Conservation (phyloP, 2,113 vertebrate genomes). For the Cnemophilus loriae region DNA sequence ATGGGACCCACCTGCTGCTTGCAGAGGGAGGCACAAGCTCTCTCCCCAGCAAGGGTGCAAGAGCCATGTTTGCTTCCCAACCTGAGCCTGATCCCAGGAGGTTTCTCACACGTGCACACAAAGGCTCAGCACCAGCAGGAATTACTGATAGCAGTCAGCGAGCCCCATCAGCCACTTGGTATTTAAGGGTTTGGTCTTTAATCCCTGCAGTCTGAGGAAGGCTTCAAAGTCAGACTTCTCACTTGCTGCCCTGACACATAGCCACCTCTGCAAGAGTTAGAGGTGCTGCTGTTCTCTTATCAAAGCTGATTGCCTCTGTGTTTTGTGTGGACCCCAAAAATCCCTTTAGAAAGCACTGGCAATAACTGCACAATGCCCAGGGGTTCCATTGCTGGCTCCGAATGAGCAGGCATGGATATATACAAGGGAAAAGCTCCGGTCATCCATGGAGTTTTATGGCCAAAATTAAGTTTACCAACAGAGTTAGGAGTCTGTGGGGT, state of each 20-base stretch:
- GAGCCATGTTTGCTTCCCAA: background rate
- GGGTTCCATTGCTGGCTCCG: background rate
- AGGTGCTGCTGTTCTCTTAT: background rate
- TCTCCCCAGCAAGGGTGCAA: background rate
- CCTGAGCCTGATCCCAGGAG: background rate
- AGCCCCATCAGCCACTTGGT: background rate
- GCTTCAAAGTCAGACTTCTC: background rate
- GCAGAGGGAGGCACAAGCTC: background rate
- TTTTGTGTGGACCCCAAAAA: background rate
- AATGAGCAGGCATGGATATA: background rate
- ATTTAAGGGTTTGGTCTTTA: background rate
- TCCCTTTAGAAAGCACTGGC: background rate
- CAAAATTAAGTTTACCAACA: background rate
- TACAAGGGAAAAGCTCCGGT: background rate
- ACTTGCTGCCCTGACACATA: background rate
- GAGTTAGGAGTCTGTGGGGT: background rate
- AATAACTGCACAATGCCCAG: background rate
- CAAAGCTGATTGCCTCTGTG: background rate
- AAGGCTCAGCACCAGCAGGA: background rate
- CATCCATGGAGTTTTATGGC: background rate
- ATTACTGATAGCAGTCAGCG: fast-evolving
- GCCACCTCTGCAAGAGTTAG: background rate
- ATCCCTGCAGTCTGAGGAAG: background rate
- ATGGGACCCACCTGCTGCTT: background rate
- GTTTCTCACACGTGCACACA: background rate